Evolutionary conservation across 2,113 vertebrate genomes (phyloP), one percentile per base, ranked within the genome.

Genomic region (Hipposideros armiger): DNA sequence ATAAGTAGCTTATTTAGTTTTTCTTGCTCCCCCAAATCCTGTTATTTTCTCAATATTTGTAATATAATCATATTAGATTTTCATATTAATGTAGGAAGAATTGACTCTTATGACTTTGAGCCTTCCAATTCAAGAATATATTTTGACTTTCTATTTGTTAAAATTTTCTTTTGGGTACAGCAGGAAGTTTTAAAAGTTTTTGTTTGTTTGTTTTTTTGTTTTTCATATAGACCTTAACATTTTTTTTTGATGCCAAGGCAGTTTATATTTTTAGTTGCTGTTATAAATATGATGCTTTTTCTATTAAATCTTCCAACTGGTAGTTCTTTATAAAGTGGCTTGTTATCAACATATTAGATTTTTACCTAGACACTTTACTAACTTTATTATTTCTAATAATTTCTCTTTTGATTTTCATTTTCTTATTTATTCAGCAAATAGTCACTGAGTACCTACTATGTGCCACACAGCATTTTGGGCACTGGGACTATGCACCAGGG

Each of bases 1-100:
- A 70, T 66, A 50, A 69, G 40, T 90, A 82, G n/a, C 62, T 94
- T 92, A 22, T 84, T 80, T 95, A 87, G 14, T 87, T 91, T 85
- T 66, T 14, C 47, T 56, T 50, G 13, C 14, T 7, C 15, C 19
- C 32, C 4, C 1, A 91, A 88, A 56, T 40, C 19, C 15, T 92
- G 30, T 32, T 13, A 83, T 86, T 81, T 47, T 69, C 7, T 91
- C 78, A 74, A 54, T 80, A 85, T 89, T 50, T 94, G 16, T 50
- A 74, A 77, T 86, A 60, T 8, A 73, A 60, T 76, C 30, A 58
- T 56, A 69, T 74, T 74, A 62, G 66, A 81, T 36, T 89, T 84
- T 36, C 7, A 52, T 24, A 84, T 54, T 78, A 88, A 45, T 26
- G 9, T 92, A 76, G 52, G 36, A 70, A 86, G 30, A 95, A 92